Conservation (phyloP, 2,888 invertebrate genomes). For the Cheiracanthium punctorium region DNA sequence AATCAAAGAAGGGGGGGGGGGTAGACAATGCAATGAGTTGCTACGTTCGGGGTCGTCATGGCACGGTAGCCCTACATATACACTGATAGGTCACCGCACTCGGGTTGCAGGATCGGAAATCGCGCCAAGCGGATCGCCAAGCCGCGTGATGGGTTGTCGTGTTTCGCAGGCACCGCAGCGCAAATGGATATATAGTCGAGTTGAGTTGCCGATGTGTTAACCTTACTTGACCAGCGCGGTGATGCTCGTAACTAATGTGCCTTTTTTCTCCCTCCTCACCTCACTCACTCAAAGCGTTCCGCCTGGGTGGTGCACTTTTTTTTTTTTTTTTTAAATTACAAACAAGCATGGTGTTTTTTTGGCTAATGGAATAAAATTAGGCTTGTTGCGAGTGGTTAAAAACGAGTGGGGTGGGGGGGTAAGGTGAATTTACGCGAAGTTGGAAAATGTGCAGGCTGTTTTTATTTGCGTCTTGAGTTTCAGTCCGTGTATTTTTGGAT, state of each 20-base stretch:
- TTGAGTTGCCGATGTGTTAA: neutral
- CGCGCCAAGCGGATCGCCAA: slow-evolving; percentile 43
- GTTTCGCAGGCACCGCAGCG: neutral
- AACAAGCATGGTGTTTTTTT: too few relatives aligned
- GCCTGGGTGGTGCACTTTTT: neutral
- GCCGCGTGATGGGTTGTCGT: neutral
- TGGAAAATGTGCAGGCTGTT: too few relatives aligned
- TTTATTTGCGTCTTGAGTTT: too few relatives aligned
- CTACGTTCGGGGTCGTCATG: slow-evolving; percentile 60
- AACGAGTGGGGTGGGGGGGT: too few relatives aligned
- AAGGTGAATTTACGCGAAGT: too few relatives aligned
- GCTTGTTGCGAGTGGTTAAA: too few relatives aligned
- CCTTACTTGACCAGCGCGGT: slow-evolving; percentile 12
- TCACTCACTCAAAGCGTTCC: neutral
- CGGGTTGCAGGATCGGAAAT: slow-evolving; percentile 24
- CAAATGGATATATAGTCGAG: neutral
- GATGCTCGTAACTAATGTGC: neutral
- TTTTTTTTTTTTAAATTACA: too few relatives aligned
- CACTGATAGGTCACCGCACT: slow-evolving; percentile 68
- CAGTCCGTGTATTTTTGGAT: too few relatives aligned
- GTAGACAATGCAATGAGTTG: slow-evolving; percentile 39
- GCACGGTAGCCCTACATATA: slow-evolving; percentile 68
- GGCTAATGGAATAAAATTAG: too few relatives aligned
- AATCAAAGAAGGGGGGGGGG: neutral
- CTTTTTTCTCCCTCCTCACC: neutral